Base-by-base conservation (phyloP, 2,888 invertebrate species). In the Parelbella ahira region DNA sequence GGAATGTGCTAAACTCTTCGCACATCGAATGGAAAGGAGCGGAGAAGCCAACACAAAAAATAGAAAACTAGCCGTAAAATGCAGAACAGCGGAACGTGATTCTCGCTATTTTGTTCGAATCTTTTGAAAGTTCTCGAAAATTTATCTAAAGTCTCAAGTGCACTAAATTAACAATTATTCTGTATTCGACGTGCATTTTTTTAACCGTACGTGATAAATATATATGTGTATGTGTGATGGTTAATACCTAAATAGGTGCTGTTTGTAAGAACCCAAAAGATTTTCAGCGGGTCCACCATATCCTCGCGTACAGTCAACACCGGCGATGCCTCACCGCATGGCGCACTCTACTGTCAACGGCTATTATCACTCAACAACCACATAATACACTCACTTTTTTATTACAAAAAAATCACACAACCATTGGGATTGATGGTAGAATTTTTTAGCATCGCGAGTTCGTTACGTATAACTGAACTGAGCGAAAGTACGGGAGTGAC, bases 261-360 rank as follows among this genome's bases (percentile, higher is more conserved):
- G 89, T 93, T 93, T 87, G 93, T 93, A 71, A 93, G 90, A 88
- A 93, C 93, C 93, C 93, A 93, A 82, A 93, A 92, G 78, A 93
- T 91, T 88, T 93, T 93, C 75, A 93, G 90, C 73, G 93, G 93
- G 89, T 93, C 93, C 80, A 93, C 93, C 93, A 93, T 93, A 90
- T 90, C 88, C 86, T 63, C 60, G 67, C 63, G 65, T 60, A 68
- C 62, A 63, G 58, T 51, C 47, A 63, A 72, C 73, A 73, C 68
- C 70, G 59, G 57, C 60, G 70, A 69, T 68, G 63, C 62, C 67
- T 83, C 78, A 87, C 77, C 78, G 81, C 86, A 87, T 87, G 77
- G 74, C 74, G 75, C 77, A 72, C 72, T 63, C 54, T 73, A 67
- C 59, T 59, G 56, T 54, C 56, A 58, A 36, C 42, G 41, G 48